These are phyloP conservation scores for Limenitis camilla DNA, from an alignment of 2,888 invertebrate genomes.

Conservation along the genomic window DNA sequence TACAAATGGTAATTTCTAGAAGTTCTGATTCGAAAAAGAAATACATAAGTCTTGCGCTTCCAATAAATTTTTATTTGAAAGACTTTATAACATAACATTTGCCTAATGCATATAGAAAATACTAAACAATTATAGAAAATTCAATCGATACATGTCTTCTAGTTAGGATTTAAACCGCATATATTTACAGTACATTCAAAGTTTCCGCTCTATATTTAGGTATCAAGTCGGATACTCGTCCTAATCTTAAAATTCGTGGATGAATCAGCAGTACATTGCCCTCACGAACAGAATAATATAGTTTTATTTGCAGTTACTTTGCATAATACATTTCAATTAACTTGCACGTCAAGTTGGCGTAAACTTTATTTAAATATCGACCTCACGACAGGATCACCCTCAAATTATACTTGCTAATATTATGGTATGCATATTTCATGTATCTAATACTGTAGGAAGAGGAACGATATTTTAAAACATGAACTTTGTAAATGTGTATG, in stretches of 20 bases:
- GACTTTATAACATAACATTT: too few relatives aligned
- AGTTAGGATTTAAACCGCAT: constrained; percentile 12
- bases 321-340: constrained; percentile 64
- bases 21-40: too few relatives aligned
- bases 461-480: too few relatives aligned
- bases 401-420: constrained; percentile 36
- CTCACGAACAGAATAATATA: constrained; percentile 21
- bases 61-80: too few relatives aligned
- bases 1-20: too few relatives aligned
- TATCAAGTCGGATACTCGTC: constrained; percentile 34
- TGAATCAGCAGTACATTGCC: constrained; percentile 41
- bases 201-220: constrained; percentile 38
- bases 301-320: constrained; percentile 36
- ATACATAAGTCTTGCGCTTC: too few relatives aligned
- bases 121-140: too few relatives aligned
- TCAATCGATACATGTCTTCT: constrained; percentile 5
- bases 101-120: too few relatives aligned
- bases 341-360: constrained; percentile 49
- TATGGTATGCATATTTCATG: too few relatives aligned
- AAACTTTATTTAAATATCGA: constrained; percentile 58
- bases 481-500: too few relatives aligned
- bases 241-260: constrained; percentile 41
- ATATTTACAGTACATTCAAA: constrained; percentile 15
- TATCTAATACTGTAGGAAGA: too few relatives aligned
- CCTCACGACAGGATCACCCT: constrained; percentile 45